Base-by-base conservation (phyloP, 1,140 invertebrate genomes). In the Drosophila kohkoa region DNA sequence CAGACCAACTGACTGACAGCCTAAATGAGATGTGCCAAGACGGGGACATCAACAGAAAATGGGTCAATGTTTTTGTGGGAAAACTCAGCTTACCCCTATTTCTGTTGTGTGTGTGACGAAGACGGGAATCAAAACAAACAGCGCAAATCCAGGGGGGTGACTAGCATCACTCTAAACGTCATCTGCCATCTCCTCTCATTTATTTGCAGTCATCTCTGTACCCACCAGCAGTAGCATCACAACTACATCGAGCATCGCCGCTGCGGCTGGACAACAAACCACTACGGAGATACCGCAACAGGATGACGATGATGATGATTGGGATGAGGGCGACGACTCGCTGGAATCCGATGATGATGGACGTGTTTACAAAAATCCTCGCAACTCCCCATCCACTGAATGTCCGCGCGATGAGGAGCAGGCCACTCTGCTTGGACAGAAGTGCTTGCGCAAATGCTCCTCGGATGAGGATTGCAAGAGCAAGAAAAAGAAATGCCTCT, bases 381-480 rank as follows among this genome's bases (percentile, higher is more conserved):
- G 97, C 67, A 98, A 98, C 92, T 97, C 96, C 0, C 97, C 97
- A 2, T 97, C 96, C 7, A 95, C 95, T 0, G 93, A 95, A 49
- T 98, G 97, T 90, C 97, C 97, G 0, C 92, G 97, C 3, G 96
- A 98, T 83, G 97, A 98, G 90, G 95, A 94, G 70, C 95, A 96
- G 75, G 96, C 92, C 65, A 92, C 92, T 1, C 43, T 91, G 2
- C 81, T 95, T 92, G 96, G 96, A 2, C 96, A 98, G 79, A 97
- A 96, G 83, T 99, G 98, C 93, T 94, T 98, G 49, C 95, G 98
- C 71, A 98, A 98, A 92, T 99, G 99, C 92, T 97, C 96, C 0
- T 96, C 96, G 0, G 98, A 99, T 90, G 96, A 97, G 86, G 98
- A 99, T 90, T 99, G 99, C 93, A 99, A 98, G 92, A 99, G 98